Evolutionary conservation across 23 tunicate genomes (phyloP).

Genomic region (Phallusia fumigata): DNA sequence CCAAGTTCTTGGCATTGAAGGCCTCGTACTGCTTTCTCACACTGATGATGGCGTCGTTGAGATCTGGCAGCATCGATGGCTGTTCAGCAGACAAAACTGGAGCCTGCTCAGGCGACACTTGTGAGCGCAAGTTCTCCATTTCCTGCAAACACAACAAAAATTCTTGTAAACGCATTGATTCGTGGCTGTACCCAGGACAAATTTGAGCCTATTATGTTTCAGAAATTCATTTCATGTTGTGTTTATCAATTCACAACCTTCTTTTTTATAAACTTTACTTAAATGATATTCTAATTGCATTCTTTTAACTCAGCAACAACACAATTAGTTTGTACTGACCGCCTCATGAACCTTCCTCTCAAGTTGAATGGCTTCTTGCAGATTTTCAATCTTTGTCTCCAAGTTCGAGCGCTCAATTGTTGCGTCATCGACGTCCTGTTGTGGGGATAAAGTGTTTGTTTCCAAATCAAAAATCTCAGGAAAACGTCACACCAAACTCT

Average conservation of each 20-base stretch:
- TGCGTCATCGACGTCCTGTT: slow-evolving; percentile 80
- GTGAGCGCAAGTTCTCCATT: slow-evolving; percentile 57
- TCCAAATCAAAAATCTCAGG: too few species aligned
- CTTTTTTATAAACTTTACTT: too few species aligned
- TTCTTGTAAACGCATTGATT: too few species aligned
- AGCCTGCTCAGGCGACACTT: slow-evolving; percentile 35
- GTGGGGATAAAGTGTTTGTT: neutral
- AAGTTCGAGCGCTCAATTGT: slow-evolving; percentile 59
- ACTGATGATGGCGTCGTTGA: slow-evolving; percentile 48
- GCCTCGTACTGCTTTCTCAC: slow-evolving; percentile 75
- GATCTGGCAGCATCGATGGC: slow-evolving; percentile 51
- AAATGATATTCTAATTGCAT: too few species aligned
- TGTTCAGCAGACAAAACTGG: slow-evolving; percentile 40
- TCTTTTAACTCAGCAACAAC: too few species aligned
- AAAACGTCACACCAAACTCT: too few species aligned
- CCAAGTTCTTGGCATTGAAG: slow-evolving; percentile 64
- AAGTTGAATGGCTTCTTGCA: slow-evolving; percentile 46
- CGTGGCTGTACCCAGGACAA: too few species aligned
- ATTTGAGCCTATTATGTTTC: too few species aligned
- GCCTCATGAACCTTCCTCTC: slow-evolving; percentile 71
- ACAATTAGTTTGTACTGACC: slow-evolving; percentile 17
- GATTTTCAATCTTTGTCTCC: slow-evolving; percentile 55
- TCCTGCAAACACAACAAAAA: slow-evolving; percentile 31
- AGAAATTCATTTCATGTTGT: too few species aligned
- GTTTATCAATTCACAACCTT: too few species aligned